Percentiles rank a stretch among this genome's conserved stretches.
phyloP scores from a whole-genome alignment of 2,113 vertebrate genomes.

The Meleagris gallopavo region DNA sequence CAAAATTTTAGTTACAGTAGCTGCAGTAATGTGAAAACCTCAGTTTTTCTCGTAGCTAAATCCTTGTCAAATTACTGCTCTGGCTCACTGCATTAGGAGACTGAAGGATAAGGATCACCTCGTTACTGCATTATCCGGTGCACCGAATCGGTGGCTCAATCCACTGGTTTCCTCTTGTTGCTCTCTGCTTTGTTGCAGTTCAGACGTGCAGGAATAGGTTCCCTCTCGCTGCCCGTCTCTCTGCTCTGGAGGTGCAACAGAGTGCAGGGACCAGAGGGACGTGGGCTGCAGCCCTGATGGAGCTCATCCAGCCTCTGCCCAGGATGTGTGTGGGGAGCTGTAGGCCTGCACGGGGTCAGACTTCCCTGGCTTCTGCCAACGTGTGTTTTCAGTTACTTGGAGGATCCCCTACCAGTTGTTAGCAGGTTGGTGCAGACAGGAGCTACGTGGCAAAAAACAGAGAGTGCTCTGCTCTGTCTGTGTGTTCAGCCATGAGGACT shows the following conservation, averaged over 20 bases:
- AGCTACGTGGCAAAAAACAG: background rate
- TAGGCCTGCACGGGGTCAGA: background rate
- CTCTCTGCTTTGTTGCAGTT: slow-evolving; percentile 8
- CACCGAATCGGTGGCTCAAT: slow-evolving; percentile 12
- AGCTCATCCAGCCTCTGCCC: background rate
- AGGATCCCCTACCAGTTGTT: background rate
- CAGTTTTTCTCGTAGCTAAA: background rate
- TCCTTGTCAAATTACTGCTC: background rate
- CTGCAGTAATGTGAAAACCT: background rate
- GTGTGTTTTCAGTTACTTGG: background rate
- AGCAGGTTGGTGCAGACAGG: background rate
- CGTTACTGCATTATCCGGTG: slow-evolving; percentile 22
- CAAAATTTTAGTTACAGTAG: background rate
- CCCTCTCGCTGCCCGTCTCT: slow-evolving; percentile 70
- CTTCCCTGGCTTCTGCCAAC: background rate
- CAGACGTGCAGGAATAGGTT: background rate
- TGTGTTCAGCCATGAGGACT: background rate
- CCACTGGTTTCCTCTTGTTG: slow-evolving; percentile 3
- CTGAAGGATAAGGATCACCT: background rate
- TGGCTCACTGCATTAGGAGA: background rate
- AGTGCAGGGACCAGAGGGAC: too few species aligned
- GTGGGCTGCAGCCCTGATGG: too few species aligned
- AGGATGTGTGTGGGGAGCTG: slow-evolving; percentile 18
- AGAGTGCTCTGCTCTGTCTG: background rate
- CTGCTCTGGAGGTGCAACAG: slow-evolving; percentile 75